These are phyloP conservation scores for Drosophila saltans DNA, from an alignment of 1,140 invertebrate genomes.

Conservation along the genomic window DNA sequence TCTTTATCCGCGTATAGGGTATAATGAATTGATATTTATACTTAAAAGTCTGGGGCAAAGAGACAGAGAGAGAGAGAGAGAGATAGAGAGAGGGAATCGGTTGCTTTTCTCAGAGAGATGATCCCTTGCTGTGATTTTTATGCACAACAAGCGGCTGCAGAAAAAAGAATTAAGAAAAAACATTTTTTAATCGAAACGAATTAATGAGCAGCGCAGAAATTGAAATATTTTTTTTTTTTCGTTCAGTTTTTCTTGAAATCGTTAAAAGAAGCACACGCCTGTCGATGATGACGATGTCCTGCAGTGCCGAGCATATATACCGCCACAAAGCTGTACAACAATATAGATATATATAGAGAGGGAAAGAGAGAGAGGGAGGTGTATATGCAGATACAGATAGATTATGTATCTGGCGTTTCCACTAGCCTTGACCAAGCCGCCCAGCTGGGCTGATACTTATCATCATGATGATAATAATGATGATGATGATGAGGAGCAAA, in stretches of 20 bases:
- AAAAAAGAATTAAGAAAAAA: slow-evolving; percentile 56
- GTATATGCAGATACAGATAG: slow-evolving; percentile 27
- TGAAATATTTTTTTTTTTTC: slow-evolving; percentile 50
- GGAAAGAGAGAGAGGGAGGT: slow-evolving; percentile 29
- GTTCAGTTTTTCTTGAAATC: slow-evolving; percentile 42
- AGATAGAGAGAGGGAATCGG: not conserved
- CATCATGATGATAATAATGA: slow-evolving; percentile 59
- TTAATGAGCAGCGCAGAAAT: slow-evolving; percentile 74
- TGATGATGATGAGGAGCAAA: slow-evolving; percentile 53
- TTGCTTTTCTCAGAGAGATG: slow-evolving; percentile 24
- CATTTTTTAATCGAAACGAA: slow-evolving; percentile 79
- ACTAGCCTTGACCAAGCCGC: slow-evolving; percentile 75
- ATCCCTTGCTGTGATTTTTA: slow-evolving; percentile 78
- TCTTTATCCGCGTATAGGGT: no score
- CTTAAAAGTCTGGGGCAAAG: not conserved
- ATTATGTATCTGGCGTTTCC: slow-evolving; percentile 25
- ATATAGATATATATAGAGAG: slow-evolving; percentile 26
- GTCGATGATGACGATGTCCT: slow-evolving; percentile 75
- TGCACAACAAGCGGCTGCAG: slow-evolving; percentile 76
- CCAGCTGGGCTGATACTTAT: slow-evolving; percentile 47
- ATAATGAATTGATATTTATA: slow-evolving; percentile 14
- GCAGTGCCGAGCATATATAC: slow-evolving; percentile 45
- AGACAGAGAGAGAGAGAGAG: not conserved
- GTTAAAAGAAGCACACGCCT: slow-evolving; percentile 76
- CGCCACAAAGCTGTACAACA: not conserved